These are phyloP conservation scores for Hylaeus volcanicus DNA, from an alignment of 1,140 invertebrate genomes.

Conservation along the genomic window DNA sequence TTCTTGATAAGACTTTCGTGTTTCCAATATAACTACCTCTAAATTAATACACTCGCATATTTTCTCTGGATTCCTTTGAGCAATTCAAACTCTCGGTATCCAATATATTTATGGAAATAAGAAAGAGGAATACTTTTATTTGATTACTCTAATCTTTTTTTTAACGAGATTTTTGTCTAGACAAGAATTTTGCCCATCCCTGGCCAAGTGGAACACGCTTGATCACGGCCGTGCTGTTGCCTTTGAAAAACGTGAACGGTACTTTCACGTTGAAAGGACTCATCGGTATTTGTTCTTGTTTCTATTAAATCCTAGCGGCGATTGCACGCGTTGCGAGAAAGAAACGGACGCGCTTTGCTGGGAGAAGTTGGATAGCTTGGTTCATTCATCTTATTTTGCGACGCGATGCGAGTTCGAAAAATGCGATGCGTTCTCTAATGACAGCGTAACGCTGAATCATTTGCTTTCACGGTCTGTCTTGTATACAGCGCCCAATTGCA, in stretches of 20 bases:
- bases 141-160: too few species aligned
- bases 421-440: background rate
- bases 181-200: too few species aligned
- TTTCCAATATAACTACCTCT: too few species aligned
- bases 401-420: background rate
- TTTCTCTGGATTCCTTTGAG: too few species aligned
- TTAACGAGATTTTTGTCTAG: too few species aligned
- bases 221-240: constrained; percentile 1
- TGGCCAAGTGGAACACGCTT: background rate
- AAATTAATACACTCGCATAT: too few species aligned
- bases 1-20: too few species aligned
- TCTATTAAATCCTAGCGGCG: constrained; percentile 36
- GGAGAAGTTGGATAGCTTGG: background rate
- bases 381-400: constrained; percentile 8
- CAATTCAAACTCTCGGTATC: too few species aligned
- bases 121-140: too few species aligned
- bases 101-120: too few species aligned
- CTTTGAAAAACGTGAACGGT: constrained; percentile 36
- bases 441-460: too few species aligned
- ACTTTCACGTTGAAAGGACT: constrained; percentile 23
- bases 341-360: background rate
- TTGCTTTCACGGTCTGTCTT: background rate
- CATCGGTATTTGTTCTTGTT: constrained; percentile 31
- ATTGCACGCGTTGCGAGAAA: constrained; percentile 4
- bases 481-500: too few species aligned